A percentile compares a stretch with the other conserved stretches of the same genome.
Conservation (phyloP, 1,140 invertebrate species). For the Helicoverpa armigera region DNA sequence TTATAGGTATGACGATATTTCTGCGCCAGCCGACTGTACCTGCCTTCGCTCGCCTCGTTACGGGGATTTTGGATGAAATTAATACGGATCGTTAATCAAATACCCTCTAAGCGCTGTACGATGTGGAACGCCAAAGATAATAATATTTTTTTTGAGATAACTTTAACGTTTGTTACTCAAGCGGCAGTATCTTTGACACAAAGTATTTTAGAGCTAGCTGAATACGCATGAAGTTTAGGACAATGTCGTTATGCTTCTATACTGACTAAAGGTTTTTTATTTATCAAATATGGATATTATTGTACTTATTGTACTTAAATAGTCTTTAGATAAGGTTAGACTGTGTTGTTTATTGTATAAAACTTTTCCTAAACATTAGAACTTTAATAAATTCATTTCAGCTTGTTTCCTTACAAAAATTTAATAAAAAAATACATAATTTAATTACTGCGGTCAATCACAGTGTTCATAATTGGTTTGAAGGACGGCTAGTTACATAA, state of each 20-base stretch:
- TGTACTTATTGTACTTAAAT: too few relatives aligned
- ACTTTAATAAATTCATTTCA: background rate
- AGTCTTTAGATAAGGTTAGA: background rate
- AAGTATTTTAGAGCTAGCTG: too few relatives aligned
- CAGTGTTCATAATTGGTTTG: constrained; percentile 1
- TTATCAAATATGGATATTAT: constrained; percentile 55
- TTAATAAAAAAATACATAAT: background rate
- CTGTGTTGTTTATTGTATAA: constrained; percentile 60
- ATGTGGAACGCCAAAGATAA: constrained; percentile 62
- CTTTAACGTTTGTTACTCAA: too few relatives aligned
- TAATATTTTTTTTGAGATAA: constrained; percentile 32
- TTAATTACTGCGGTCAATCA: constrained; percentile 8
- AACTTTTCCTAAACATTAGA: constrained; percentile 3
- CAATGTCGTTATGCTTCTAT: constrained; percentile 20
- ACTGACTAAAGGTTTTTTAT: constrained; percentile 56
- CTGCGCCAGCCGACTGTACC: constrained; percentile 54
- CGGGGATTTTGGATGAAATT: constrained; percentile 61
- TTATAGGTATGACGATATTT: constrained; percentile 59
- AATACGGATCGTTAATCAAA: constrained; percentile 76
- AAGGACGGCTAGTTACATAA: constrained; percentile 25
- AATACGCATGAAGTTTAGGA: too few relatives aligned
- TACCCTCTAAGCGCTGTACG: constrained; percentile 62
- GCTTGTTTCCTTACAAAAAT: background rate
- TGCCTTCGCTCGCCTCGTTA: constrained; percentile 65
- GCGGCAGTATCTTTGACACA: constrained; percentile 47